A percentile compares a stretch with the other conserved stretches of the same genome.
These are phyloP conservation scores for Herpetotheres cachinnans DNA, from an alignment of 2,113 vertebrate species.

Conservation along the genomic window DNA sequence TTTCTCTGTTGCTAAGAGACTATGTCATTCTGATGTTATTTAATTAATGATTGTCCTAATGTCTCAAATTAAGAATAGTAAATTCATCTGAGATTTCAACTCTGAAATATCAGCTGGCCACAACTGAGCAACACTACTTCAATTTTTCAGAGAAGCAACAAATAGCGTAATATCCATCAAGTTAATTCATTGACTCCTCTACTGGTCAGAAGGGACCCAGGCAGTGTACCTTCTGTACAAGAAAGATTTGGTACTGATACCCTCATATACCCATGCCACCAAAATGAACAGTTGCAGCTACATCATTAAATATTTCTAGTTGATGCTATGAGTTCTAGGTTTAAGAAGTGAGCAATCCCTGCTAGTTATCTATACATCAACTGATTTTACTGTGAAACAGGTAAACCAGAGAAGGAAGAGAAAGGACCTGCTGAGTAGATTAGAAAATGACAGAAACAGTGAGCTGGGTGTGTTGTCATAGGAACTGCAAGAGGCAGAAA, in stretches of 20 bases:
- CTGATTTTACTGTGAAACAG: not conserved
- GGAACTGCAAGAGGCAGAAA: conserved; percentile 9
- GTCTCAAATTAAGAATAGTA: not conserved
- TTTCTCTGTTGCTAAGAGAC: not conserved
- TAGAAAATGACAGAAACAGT: not conserved
- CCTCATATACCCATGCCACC: rapidly evolving
- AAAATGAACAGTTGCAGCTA: not conserved
- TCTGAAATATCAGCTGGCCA: not conserved
- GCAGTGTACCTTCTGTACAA: rapidly evolving
- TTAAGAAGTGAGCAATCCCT: not conserved
- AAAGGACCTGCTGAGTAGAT: not conserved
- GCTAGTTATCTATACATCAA: not conserved
- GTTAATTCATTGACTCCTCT: not conserved
- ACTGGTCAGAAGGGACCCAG: not conserved
- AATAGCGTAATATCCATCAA: not conserved
- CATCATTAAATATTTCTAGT: not conserved
- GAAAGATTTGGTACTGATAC: rapidly evolving
- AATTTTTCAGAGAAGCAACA: not conserved
- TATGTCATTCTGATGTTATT: not conserved
- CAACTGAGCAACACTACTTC: not conserved
- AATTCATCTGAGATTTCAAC: not conserved
- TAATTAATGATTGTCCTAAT: not conserved
- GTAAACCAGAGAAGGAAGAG: not conserved
- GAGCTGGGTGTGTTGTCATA: conserved; percentile 28
- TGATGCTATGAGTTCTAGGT: not conserved